Evolutionary conservation across 2,113 vertebrate species (phyloP), one percentile per base, ranked within the genome.

Genomic region (Solea senegalensis): DNA sequence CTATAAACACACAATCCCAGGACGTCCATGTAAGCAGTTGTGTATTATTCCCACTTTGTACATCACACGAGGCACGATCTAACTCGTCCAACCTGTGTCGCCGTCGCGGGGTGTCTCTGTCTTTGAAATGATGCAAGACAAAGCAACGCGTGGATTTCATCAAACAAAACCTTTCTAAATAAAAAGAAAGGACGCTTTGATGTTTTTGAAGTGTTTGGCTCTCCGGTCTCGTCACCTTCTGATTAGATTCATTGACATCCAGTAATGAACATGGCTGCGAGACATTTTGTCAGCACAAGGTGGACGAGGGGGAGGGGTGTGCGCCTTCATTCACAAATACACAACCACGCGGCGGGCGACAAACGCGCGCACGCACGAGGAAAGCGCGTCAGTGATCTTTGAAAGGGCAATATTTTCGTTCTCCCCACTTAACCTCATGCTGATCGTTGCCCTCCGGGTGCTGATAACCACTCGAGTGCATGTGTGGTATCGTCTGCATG

Each of bases 401-500:
- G 21, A 75, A 71, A 71, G 63, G 41, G 56, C 64, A 76, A 76
- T 81, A 69, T 84, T 86, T 86, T 80, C 65, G 82, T 83, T 81
- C 65, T 68, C 57, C 72, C 87, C 78, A 75, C 78, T 87, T 88
- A 84, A 83, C 74, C 74, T 61, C 73, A 78, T 55, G 65, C 82
- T 82, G 84, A 80, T 87, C 73, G 84, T 80, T 75, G 34, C 75
- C 85, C 84, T 69, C 51, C 60, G 78, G 72, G 72, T 68, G 57
- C 77, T 74, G 68, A 83, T 85, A 86, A 80, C 70, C 84, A 78
- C 82, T 77, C 77, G 68, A 84, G 74, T 58, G 77, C 70, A 53
- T 71, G 82, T 48, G 71, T 51, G 73, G 69, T 49, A 60, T 76
- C 9, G 62, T 50, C 79, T 76, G 88, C 88, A 91, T 91, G 88